Percentiles rank a stretch among this genome's conserved stretches.
phyloP scores from a whole-genome alignment of 2,888 invertebrate genomes.

The Operophtera brumata region DNA sequence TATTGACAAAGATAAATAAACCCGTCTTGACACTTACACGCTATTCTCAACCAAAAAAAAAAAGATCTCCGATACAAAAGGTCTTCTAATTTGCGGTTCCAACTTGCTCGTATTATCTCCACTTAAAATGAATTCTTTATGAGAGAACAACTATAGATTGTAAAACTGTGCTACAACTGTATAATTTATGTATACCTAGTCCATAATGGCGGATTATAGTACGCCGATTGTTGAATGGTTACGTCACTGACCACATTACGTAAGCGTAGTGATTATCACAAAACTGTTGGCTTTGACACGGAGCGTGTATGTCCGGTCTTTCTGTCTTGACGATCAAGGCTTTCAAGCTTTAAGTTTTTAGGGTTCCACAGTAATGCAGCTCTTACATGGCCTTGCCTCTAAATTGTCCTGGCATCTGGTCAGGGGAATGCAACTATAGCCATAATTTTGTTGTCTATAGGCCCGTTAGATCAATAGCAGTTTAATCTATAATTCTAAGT shows the following conservation, averaged over 20 bases:
- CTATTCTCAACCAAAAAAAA: too few relatives aligned
- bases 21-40: too few relatives aligned
- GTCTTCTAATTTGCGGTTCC: neutral
- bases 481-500: too few relatives aligned
- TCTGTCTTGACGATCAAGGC: constrained; percentile 13
- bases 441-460: too few relatives aligned
- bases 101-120: neutral
- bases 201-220: constrained; percentile 24
- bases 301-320: constrained; percentile 38
- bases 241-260: constrained; percentile 43
- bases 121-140: neutral
- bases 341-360: neutral
- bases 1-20: too few relatives aligned
- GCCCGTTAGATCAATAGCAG: too few relatives aligned
- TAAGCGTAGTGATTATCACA: constrained; percentile 46
- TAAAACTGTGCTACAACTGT: too few relatives aligned
- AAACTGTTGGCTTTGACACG: constrained; percentile 38
- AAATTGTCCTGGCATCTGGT: too few relatives aligned
- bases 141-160: neutral
- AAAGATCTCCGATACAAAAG: neutral
- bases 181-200: neutral
- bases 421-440: too few relatives aligned
- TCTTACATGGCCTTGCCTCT: too few relatives aligned
- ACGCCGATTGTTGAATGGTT: constrained; percentile 36
- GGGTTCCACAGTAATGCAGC: neutral